Conservation (phyloP, 2,113 vertebrate species). For the Phycodurus eques region DNA sequence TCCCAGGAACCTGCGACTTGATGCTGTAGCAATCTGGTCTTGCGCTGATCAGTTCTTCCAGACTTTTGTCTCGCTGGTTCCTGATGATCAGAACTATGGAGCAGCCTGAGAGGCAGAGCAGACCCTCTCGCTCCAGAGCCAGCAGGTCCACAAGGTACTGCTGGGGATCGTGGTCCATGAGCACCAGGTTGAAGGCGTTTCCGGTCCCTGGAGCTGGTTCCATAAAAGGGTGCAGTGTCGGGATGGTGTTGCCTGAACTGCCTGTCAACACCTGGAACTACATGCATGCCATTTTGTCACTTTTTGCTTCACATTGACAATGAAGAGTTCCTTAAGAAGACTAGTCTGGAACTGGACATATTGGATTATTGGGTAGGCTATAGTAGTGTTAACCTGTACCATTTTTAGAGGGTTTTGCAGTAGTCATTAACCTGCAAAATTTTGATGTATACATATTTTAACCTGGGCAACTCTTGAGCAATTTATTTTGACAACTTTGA, state of each 20-base stretch:
- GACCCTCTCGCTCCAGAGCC: conserved; percentile 49
- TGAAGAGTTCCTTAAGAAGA: no score
- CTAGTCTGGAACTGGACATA: no score
- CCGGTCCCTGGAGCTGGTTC: conserved; percentile 7
- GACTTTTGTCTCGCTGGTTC: conserved; percentile 7
- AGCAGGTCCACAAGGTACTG: conserved; percentile 63
- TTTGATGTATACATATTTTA: no score
- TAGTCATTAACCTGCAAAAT: no score
- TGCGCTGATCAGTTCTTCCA: conserved; percentile 21
- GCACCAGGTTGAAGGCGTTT: conserved; percentile 45
- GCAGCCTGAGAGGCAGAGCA: conserved; percentile 50
- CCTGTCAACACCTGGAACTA: conserved; percentile 69
- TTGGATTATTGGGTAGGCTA: no score
- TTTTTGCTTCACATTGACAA: neutral
- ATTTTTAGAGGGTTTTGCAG: no score
- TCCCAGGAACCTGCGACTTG: neutral
- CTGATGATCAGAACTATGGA: conserved; percentile 59
- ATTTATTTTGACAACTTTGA: neutral
- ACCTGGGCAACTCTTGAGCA: no score
- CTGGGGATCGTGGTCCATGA: conserved; percentile 68
- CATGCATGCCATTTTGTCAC: no score
- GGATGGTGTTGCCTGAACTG: conserved; percentile 59
- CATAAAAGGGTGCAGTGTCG: conserved; percentile 20
- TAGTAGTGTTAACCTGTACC: no score
- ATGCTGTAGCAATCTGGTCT: conserved; percentile 36